These are phyloP conservation scores for Paratilapia polleni DNA, from an alignment of 2,113 vertebrate genomes.

Conservation along the genomic window DNA sequence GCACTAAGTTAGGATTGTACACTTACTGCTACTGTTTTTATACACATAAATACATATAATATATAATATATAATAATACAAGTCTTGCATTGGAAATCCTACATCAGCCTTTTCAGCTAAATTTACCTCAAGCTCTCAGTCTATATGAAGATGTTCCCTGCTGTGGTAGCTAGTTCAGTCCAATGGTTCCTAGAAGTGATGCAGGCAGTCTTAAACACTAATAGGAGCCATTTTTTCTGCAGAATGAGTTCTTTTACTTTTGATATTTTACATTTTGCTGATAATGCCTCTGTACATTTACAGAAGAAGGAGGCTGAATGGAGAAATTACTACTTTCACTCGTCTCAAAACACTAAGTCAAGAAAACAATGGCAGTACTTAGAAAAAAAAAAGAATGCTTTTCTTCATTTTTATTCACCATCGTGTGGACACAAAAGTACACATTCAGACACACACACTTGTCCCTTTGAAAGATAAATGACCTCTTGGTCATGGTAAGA, in stretches of 20 bases:
- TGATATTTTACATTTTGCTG: background rate
- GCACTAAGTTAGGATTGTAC: no score
- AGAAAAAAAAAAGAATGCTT: background rate
- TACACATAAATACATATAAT: no score
- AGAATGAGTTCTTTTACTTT: background rate
- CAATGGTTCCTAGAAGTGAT: background rate
- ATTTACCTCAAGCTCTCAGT: background rate
- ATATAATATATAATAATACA: no score
- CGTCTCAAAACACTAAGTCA: background rate
- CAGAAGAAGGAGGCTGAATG: background rate
- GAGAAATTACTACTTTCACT: background rate
- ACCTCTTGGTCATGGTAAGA: conserved; percentile 7
- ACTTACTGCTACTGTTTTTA: no score
- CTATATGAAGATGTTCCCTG: background rate
- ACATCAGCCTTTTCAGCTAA: background rate
- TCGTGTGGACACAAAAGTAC: background rate
- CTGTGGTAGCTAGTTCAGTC: background rate
- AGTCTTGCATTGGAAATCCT: background rate
- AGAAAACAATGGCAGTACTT: background rate
- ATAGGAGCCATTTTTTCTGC: background rate
- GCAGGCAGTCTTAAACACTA: background rate
- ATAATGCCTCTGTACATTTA: background rate
- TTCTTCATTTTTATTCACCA: background rate
- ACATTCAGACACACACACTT: background rate
- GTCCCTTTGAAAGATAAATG: conserved; percentile 5